phyloP scores from a whole-genome alignment of 2,888 invertebrate genomes.

The Nephrotoma flavescens region DNA sequence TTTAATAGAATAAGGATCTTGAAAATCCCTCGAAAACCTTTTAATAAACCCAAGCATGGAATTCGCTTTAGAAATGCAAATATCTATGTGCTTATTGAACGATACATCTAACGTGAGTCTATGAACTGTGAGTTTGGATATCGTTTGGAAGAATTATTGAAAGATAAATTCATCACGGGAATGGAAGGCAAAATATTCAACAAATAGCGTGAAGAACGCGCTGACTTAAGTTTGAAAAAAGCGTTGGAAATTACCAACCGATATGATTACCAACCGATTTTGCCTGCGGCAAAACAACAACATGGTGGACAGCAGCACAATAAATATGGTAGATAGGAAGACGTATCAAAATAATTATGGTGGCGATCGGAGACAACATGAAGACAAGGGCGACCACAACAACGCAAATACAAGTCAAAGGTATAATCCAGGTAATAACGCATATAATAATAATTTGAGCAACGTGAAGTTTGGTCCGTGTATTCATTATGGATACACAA shows the following conservation, averaged over 20 bases:
- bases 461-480: too few species aligned
- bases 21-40: too few species aligned
- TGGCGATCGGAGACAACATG: not conserved
- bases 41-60: too few species aligned
- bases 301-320: not conserved
- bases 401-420: not conserved
- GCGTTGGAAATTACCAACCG: not conserved
- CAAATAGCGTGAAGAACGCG: not conserved
- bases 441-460: too few species aligned
- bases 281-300: not conserved
- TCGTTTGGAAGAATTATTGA: not conserved
- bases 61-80: too few species aligned
- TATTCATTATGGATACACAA: too few species aligned
- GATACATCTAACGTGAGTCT: too few species aligned
- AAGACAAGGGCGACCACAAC: not conserved
- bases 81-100: too few species aligned
- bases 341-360: not conserved
- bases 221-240: not conserved
- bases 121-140: not conserved
- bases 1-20: too few species aligned
- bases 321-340: not conserved
- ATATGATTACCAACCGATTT: too few species aligned
- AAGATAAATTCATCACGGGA: not conserved
- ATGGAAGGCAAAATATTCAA: not conserved
- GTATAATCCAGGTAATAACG: too few species aligned